Base-by-base conservation (phyloP, 2,113 vertebrate genomes). In the Pao palembangensis region DNA sequence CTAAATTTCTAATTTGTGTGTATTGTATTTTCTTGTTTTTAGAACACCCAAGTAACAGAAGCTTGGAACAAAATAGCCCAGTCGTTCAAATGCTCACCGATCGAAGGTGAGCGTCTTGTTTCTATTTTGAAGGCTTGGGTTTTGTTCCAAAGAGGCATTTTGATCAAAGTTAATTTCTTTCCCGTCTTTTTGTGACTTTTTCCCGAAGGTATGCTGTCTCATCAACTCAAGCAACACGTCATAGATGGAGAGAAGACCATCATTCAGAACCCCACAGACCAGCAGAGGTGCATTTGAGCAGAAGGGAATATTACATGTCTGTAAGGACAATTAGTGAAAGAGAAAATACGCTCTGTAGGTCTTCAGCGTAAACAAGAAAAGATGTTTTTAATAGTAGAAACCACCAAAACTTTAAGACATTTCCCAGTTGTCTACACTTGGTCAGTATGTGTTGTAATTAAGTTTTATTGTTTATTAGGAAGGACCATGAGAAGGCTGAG, bases 211-310 rank as follows among this genome's bases (percentile, higher is more conserved):
- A 98, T 98, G 95, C 83, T 98, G 76, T 98, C 96, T 5, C 95
- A 98, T 88, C 96, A 98, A 58, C 85, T 98, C 67, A 98, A 98
- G 78, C 95, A 98, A 68, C 96, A 98, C 43, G 90, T 98, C 65
- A 98, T 98, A 2, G 95, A 98, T 51, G 96, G 96, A 60, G 96
- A 98, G 82, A 98, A 98, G 84, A 98, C 95, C 19, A 96, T 98
- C 80, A 98, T 98, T 78, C 96, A 98, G 87, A 98, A 98, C 76
- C 96, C 95, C 0, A 90, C 93, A 88, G 96, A 98, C 88, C 96
- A 98, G 88, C 96, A 98, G 77, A 95, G 93, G 94, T 97, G 78
- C 68, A 76, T 49, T 28, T 8, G 8, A 3, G 6, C 5, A 3
- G 12, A 18, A 5, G 2, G 13, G 52, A 23, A 4, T 8, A 34